Conservation (phyloP, 2,888 invertebrate species). For the Pyrrhia umbra region DNA sequence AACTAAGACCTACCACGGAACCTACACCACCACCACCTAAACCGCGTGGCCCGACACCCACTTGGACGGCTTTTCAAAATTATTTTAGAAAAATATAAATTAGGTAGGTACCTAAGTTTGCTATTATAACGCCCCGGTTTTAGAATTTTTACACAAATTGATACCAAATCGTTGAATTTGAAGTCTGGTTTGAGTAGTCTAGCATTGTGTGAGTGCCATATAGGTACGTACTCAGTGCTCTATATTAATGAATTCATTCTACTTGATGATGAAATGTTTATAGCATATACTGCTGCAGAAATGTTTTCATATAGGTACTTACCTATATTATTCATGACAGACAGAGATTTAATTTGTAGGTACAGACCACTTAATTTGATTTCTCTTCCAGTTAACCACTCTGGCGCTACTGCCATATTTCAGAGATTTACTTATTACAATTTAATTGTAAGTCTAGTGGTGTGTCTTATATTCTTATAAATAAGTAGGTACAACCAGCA, state of each 20-base stretch:
- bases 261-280: not conserved
- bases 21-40: too few relatives aligned
- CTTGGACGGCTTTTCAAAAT: not conserved
- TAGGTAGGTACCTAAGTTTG: constrained; percentile 5
- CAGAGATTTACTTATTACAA: constrained; percentile 14
- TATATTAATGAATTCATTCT: not conserved
- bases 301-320: not conserved
- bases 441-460: constrained; percentile 4
- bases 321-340: constrained; percentile 1
- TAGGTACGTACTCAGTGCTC: too few relatives aligned
- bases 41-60: too few relatives aligned
- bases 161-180: constrained; percentile 1
- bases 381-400: not conserved
- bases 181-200: constrained; percentile 21
- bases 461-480: not conserved
- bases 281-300: constrained; percentile 1
- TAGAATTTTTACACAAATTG: not conserved
- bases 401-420: not conserved
- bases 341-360: constrained; percentile 1
- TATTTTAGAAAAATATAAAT: constrained; percentile 12
- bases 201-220: not conserved
- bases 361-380: constrained; percentile 3
- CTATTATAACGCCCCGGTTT: constrained; percentile 5
- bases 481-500: constrained; percentile 6
- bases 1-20: too few relatives aligned